phyloP scores from a whole-genome alignment of 2,113 vertebrate species.

The Menura novaehollandiae region DNA sequence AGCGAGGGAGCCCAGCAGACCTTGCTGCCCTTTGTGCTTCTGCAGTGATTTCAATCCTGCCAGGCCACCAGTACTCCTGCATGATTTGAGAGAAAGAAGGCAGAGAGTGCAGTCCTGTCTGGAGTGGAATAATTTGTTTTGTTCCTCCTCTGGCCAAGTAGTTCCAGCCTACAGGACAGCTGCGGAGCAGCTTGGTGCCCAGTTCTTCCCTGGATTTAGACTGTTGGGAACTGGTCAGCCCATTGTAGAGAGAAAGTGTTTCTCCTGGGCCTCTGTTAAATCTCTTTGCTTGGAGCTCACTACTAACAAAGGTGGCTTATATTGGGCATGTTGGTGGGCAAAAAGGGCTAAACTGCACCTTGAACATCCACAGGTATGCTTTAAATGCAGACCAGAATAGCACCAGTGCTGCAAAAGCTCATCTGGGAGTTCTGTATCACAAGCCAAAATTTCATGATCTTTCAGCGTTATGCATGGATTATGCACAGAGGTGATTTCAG shows the following conservation, averaged over 20 bases:
- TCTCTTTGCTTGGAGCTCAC: neutral
- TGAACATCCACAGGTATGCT: neutral
- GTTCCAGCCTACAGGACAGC: neutral
- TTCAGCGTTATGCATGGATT: neutral
- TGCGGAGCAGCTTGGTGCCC: neutral
- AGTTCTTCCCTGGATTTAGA: neutral
- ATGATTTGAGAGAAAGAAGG: neutral
- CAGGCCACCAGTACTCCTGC: neutral
- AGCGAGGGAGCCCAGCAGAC: neutral
- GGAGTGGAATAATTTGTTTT: neutral
- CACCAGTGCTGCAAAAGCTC: neutral
- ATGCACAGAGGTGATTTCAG: neutral
- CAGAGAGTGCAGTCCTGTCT: neutral
- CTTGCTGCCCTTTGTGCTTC: neutral
- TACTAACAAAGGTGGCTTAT: neutral
- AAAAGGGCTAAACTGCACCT: neutral
- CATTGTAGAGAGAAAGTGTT: neutral
- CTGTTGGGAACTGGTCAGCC: neutral
- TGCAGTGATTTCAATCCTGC: neutral
- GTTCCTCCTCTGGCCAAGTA: neutral
- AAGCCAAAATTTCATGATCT: neutral
- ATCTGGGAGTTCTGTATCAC: neutral
- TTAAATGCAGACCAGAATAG: neutral
- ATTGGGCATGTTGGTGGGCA: neutral
- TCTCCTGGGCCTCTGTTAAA: neutral